Evolutionary conservation across 2,113 vertebrate genomes (phyloP).

Genomic region (Rhagologus leucostigma): DNA sequence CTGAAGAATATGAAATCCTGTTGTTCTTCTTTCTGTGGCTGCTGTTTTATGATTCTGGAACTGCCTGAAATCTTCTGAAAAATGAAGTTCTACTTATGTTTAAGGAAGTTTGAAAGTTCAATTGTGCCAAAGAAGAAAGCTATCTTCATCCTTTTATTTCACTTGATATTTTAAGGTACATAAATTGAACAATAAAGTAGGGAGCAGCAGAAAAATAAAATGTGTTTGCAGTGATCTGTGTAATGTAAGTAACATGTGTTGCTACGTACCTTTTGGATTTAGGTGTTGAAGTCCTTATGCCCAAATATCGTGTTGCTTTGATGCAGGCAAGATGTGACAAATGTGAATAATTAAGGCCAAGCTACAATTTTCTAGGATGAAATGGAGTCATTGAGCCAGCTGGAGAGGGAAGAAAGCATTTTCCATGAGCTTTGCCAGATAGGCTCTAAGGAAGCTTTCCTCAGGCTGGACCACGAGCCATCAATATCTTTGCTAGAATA

Average conservation of each 20-base stretch:
- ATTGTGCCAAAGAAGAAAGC: neutral
- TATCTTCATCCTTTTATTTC: neutral
- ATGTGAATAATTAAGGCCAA: constrained; percentile 3
- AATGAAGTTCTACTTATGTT: neutral
- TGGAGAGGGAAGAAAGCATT: constrained; percentile 16
- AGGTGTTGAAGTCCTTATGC: neutral
- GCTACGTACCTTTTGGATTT: neutral
- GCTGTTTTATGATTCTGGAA: neutral
- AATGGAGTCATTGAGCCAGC: constrained; percentile 7
- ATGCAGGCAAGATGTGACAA: neutral
- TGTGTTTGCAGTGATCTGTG: neutral
- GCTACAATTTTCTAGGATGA: neutral
- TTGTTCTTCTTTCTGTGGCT: neutral
- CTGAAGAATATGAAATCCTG: neutral
- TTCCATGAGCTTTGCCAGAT: neutral
- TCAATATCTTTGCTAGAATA: neutral
- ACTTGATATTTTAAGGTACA: neutral
- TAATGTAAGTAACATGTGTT: neutral
- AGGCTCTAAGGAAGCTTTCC: neutral
- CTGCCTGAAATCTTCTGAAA: neutral
- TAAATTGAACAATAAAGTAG: neutral
- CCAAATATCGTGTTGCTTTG: neutral
- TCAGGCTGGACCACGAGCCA: neutral
- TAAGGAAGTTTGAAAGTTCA: neutral
- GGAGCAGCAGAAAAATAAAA: neutral